Evolutionary conservation across 92 coral and sea anemone genomes (phyloP).

Genomic region (Porites divaricata): DNA sequence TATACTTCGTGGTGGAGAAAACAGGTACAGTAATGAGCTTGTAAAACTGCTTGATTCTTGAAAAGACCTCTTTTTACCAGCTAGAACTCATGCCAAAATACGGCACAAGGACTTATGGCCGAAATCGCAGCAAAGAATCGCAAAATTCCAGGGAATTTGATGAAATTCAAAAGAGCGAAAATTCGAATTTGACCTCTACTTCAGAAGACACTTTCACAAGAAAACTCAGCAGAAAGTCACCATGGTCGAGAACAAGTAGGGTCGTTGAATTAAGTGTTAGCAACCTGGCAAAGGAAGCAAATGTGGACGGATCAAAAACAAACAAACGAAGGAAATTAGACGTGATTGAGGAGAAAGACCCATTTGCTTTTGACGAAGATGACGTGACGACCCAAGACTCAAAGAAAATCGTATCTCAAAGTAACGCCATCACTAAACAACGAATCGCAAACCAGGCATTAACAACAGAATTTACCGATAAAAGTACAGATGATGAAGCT

Average conservation of each 20-base stretch:
- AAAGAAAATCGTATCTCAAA: constrained; percentile 10
- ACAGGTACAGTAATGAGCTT: constrained; percentile 6
- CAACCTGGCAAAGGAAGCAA: constrained; percentile 23
- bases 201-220: constrained; percentile 43
- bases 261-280: constrained; percentile 54
- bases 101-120: constrained; percentile 83
- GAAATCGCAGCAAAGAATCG: constrained; percentile 57
- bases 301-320: constrained; percentile 41
- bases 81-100: constrained; percentile 87
- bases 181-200: constrained; percentile 26
- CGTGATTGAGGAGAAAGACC: constrained; percentile 77
- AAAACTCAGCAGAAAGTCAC: constrained; percentile 66
- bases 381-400: constrained; percentile 28
- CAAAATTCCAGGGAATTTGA: constrained; percentile 77
- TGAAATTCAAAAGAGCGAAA: constrained; percentile 68
- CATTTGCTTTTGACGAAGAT: constrained; percentile 89
- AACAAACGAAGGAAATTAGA: constrained; percentile 53
- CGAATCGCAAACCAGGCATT: neutral
- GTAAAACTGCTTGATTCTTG: constrained; percentile 16
- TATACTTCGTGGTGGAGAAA: neutral
- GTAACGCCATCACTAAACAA: constrained; percentile 46
- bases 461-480: constrained; percentile 58
- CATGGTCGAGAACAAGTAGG: constrained; percentile 82
- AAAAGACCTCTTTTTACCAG: neutral
- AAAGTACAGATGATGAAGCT: constrained; percentile 97